A percentile compares a stretch with the other conserved stretches of the same genome.
These are phyloP conservation scores for Anser brachyrhynchus DNA, from an alignment of 2,113 vertebrate genomes.

Conservation along the genomic window DNA sequence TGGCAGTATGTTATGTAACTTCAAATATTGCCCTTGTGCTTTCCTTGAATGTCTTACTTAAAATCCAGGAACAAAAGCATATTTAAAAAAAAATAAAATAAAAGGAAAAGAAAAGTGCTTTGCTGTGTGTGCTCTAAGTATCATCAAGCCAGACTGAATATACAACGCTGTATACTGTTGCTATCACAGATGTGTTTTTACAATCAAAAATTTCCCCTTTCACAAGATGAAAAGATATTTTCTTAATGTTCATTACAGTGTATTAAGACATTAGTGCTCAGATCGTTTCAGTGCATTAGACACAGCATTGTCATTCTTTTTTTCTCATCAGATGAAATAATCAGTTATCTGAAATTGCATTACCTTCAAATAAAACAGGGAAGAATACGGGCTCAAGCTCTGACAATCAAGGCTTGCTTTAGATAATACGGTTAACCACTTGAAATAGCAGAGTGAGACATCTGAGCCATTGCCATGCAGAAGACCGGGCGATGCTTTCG, in stretches of 20 bases:
- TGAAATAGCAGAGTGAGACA: slow-evolving; percentile 41
- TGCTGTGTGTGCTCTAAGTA: background rate
- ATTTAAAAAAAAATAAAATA: background rate
- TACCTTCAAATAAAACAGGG: slow-evolving; percentile 40
- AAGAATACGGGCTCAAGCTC: slow-evolving; percentile 39
- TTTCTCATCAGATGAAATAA: slow-evolving; percentile 56
- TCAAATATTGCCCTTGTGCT: slow-evolving; percentile 32
- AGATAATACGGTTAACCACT: slow-evolving; percentile 59
- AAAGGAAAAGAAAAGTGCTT: background rate
- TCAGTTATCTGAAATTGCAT: slow-evolving; percentile 51
- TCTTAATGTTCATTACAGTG: slow-evolving; percentile 34
- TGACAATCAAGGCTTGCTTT: slow-evolving; percentile 52
- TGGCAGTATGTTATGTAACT: slow-evolving; percentile 52
- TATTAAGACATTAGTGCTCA: slow-evolving; percentile 38
- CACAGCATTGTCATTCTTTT: background rate
- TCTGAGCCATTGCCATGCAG: background rate
- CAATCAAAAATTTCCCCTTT: slow-evolving; percentile 24
- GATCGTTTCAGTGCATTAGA: slow-evolving; percentile 43
- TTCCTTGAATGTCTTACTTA: slow-evolving; percentile 21
- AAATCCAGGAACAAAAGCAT: slow-evolving; percentile 27
- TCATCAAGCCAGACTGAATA: background rate
- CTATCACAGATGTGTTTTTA: background rate
- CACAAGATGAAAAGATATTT: slow-evolving; percentile 48
- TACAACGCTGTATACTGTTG: background rate
- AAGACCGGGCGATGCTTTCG: background rate